Evolutionary conservation across 2,113 vertebrate species (phyloP), one percentile per base, ranked within the genome.

Genomic region (Chascanopsetta lugubris): DNA sequence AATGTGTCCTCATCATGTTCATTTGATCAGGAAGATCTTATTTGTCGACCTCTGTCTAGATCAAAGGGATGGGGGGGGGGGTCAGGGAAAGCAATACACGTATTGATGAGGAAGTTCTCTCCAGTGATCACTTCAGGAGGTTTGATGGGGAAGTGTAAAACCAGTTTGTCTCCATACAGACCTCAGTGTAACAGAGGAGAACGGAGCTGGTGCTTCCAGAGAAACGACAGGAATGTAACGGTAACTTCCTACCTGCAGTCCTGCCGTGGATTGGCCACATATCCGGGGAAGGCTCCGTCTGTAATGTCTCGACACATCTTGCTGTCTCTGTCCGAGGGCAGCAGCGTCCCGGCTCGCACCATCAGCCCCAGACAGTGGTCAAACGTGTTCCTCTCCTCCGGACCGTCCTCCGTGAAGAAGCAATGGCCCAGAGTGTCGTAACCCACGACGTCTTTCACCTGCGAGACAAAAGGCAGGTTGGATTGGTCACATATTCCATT

Each of bases 341-440:
- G 92, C 61, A 99, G 92, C 0, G 96, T 97, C 17, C 97, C 95
- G 0, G 97, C 89, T 47, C 95, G 94, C 1, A 98, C 90, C 63
- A 97, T 90, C 38, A 99, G 92, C 5, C 97, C 97, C 0, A 99
- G 93, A 43, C 97, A 99, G 87, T 99, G 97, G 40, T 96, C 92
- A 17, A 99, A 99, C 0, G 96, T 98, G 83, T 99, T 99, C 63
- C 97, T 94, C 46, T 99, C 95, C 58, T 99, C 97, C 0, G 97
- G 93, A 0, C 97, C 97, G 0, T 99, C 97, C 76, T 99, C 97
- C 0, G 94, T 98, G 66, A 99, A 99, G 86, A 96, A 99, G 62
- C 97, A 99, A 61, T 99, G 97, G 1, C 97, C 97, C 56, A 99
- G 72, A 0, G 91, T 87, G 40, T 99, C 87, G 3, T 98, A 99